Conservation (phyloP, 1,140 invertebrate species). For the Eriocheir sinensis region DNA sequence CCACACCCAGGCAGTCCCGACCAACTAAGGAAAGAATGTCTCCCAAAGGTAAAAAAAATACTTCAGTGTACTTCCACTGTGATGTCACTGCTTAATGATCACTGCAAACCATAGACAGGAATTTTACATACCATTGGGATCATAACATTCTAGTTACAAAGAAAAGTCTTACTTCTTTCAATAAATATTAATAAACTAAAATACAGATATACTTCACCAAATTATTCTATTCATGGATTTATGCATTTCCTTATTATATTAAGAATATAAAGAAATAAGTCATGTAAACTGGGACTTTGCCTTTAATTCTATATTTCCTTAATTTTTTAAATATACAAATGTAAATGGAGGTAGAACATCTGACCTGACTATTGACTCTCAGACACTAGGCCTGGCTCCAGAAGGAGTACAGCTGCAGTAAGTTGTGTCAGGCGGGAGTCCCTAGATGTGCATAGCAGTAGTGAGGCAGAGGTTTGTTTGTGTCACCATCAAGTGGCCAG, state of each 20-base stretch:
- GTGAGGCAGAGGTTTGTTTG: conserved; percentile 75
- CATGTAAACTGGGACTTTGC: neutral
- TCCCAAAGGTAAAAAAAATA: too few relatives aligned
- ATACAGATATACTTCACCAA: neutral
- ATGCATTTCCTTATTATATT: neutral
- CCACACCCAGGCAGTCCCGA: neutral
- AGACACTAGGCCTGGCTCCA: neutral
- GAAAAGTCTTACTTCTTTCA: neutral
- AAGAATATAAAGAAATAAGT: too few relatives aligned
- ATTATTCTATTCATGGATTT: neutral
- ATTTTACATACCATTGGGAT: neutral
- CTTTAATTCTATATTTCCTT: neutral
- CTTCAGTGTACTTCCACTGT: too few relatives aligned
- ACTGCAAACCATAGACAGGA: neutral
- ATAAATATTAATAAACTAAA: conserved; percentile 3
- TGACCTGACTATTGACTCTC: conserved; percentile 1
- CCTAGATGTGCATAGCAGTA: conserved; percentile 37
- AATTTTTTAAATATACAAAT: conserved; percentile 43
- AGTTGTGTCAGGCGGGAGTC: neutral
- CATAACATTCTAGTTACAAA: too few relatives aligned
- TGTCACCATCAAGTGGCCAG: conserved; percentile 48
- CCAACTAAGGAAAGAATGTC: neutral
- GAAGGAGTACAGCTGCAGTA: neutral
- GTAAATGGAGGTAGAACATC: conserved; percentile 43
- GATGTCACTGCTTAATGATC: neutral